These are phyloP conservation scores for Cygnus atratus DNA, from an alignment of 2,113 vertebrate species.

Conservation along the genomic window DNA sequence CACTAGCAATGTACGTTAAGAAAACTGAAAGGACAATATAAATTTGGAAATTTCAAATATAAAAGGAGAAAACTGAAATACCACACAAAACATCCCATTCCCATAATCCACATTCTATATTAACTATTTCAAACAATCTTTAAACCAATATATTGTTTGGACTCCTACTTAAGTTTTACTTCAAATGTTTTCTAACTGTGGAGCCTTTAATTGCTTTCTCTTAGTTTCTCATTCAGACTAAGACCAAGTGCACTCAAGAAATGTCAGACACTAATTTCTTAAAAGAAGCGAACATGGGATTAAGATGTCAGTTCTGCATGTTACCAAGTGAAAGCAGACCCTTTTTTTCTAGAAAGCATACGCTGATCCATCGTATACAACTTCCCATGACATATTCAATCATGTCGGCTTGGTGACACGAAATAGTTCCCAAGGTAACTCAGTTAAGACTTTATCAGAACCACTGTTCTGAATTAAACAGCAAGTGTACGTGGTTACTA, in stretches of 20 bases:
- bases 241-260: not conserved
- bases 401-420: not conserved
- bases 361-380: not conserved
- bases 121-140: not conserved
- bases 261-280: not conserved
- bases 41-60: not conserved
- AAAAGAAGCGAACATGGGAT: not conserved
- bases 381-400: not conserved
- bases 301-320: not conserved
- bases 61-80: not conserved
- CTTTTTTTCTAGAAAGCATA: not conserved
- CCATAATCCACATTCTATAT: not conserved
- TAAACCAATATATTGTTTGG: not conserved
- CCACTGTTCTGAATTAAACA: not conserved
- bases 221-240: not conserved
- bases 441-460: not conserved
- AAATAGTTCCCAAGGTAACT: not conserved
- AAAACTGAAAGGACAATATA: not conserved
- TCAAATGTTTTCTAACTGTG: not conserved
- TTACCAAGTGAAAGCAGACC: not conserved
- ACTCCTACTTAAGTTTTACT: not conserved
- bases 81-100: not conserved
- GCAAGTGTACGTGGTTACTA: not conserved
- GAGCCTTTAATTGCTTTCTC: not conserved
- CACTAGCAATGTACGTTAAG: not conserved